Percentiles rank a stretch among this genome's conserved stretches.
Conservation (phyloP, 2,888 invertebrate species). For the Megastigmus dorsalis region DNA sequence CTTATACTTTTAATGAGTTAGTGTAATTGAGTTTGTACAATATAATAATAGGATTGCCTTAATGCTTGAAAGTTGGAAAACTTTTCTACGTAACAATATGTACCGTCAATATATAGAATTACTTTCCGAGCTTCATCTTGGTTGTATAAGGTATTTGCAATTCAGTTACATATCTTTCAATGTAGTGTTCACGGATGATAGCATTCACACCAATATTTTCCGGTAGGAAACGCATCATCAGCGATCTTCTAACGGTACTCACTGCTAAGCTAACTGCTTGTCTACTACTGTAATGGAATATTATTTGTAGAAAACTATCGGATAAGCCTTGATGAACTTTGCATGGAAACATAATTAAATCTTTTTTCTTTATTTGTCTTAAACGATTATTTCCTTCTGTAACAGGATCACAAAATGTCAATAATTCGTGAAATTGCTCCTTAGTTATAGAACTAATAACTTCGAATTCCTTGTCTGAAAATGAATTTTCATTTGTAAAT, state of each 20-base stretch:
- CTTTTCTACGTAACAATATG: conserved; percentile 46
- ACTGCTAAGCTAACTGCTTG: conserved; percentile 15
- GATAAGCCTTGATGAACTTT: conserved; percentile 24
- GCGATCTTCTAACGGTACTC: conserved; percentile 7
- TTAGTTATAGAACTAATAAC: not conserved
- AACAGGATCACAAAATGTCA: conserved; percentile 39
- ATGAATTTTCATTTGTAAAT: too few relatives aligned
- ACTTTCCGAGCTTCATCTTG: not conserved
- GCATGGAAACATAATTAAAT: conserved; percentile 25
- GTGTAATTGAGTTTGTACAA: too few relatives aligned
- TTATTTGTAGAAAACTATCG: too few relatives aligned
- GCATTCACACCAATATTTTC: conserved; percentile 18
- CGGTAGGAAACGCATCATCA: conserved; percentile 15
- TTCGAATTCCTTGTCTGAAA: not conserved
- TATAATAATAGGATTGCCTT: conserved; percentile 40
- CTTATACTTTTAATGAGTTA: too few relatives aligned
- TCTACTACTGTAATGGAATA: conserved; percentile 13
- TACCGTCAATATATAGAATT: conserved; percentile 43
- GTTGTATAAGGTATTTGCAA: conserved; percentile 36
- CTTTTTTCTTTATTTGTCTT: conserved; percentile 21
- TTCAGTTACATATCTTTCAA: conserved; percentile 9
- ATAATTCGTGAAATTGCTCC: conserved; percentile 38
- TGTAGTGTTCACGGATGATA: conserved; percentile 8
- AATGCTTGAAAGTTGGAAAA: conserved; percentile 35
- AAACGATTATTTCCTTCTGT: not conserved